Percentiles rank a stretch among this genome's conserved stretches.
Evolutionary conservation across 2,888 invertebrate genomes (phyloP).

Genomic region (Sinotaia quadrata): DNA sequence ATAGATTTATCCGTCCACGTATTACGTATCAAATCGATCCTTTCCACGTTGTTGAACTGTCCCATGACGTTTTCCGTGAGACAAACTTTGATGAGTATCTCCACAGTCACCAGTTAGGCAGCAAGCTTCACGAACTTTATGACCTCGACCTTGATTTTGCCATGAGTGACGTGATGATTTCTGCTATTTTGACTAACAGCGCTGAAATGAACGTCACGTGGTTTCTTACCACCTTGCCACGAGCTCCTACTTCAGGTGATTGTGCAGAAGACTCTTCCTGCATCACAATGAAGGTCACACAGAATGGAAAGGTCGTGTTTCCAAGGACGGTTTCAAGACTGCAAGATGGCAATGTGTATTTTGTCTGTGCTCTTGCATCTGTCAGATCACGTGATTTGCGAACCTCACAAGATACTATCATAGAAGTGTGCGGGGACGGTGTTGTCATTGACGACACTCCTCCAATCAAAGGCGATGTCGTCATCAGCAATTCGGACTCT

Average conservation of each 20-base stretch:
- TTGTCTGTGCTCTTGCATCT: not conserved
- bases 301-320: not conserved
- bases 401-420: no score
- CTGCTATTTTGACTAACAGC: conserved; percentile 15
- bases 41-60: conserved; percentile 17
- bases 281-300: not conserved
- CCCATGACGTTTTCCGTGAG: not conserved
- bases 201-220: conserved; percentile 15
- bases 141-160: conserved; percentile 23
- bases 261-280: conserved; percentile 10
- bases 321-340: not conserved
- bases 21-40: not conserved
- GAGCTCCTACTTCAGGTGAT: not conserved
- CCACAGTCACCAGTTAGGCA: conserved; percentile 5
- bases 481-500: not conserved
- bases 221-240: conserved; percentile 8
- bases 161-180: conserved; percentile 10
- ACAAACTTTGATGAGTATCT: not conserved
- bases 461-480: conserved; percentile 5
- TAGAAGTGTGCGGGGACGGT: conserved; percentile 14
- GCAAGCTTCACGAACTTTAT: conserved; percentile 16
- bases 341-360: conserved; percentile 4
- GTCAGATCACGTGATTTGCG: no score
- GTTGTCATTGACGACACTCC: conserved; percentile 19
- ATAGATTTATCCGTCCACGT: not conserved